Base-by-base conservation (phyloP, 2,113 vertebrate genomes). In the Tautogolabrus adspersus region DNA sequence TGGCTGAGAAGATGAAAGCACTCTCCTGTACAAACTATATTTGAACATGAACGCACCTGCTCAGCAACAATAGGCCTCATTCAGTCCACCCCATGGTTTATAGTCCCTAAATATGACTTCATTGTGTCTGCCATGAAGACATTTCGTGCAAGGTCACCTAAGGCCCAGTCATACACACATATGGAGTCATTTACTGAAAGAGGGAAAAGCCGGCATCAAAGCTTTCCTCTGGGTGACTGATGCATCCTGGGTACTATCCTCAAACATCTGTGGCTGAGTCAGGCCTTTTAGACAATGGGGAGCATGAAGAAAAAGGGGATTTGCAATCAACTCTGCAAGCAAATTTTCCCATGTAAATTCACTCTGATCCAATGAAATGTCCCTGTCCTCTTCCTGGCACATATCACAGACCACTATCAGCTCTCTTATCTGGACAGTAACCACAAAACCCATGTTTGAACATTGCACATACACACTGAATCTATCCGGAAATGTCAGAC, bases 401-500 rank as follows among this genome's bases (percentile, higher is more conserved):
- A 2, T 44, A 76, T 78, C 64, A 4, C 26, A 6, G 34, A 34
- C 46, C 3, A 6, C 54, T 73, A 78, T 70, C 83, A 66, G 58
- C 42, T 6, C 37, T 44, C 34, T 84, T 69, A 82, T 83, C 85
- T 38, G 52, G 22, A 55, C 65, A 13, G 57, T 58, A 62, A 59
- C 67, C 61, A 47, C 87, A 73, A 67, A 84, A 44, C 30, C 10
- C 9, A 40, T 71, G 77, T 83, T 62, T 71, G 71, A 80, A 79
- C 40, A 1, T 38, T 22, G 54, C 68, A 79, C 49, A n/a, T 44
- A 71, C 79, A 77, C 73, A 55, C 62, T 42, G 22, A 72, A 79
- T 84, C 62, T 66, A 80, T 83, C 83, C 49, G 84, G 85, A 89
- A 88, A 89, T 71, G 58, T 89, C 87, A 42, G 63, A 42, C 76